Evolutionary conservation across 2,113 vertebrate species (phyloP).

Genomic region (Alectura lathami): DNA sequence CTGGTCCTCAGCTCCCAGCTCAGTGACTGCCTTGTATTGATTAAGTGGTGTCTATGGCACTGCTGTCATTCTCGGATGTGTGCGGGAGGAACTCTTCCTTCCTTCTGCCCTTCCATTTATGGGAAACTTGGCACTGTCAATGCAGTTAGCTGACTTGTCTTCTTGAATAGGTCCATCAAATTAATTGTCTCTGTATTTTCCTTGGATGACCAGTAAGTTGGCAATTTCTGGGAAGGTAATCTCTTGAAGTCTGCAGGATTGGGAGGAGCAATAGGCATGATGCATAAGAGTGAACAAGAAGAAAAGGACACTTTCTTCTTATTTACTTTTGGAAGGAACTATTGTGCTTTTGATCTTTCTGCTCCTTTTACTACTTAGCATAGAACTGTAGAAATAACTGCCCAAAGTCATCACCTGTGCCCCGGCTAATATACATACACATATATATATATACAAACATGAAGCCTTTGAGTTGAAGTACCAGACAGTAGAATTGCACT

Average conservation of each 20-base stretch:
- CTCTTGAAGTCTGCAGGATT: not conserved
- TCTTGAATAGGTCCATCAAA: not conserved
- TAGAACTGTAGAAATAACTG: not conserved
- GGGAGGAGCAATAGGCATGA: not conserved
- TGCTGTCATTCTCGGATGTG: not conserved
- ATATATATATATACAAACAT: not conserved
- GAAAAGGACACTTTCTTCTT: not conserved
- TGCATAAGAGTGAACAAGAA: not conserved
- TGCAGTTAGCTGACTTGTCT: not conserved
- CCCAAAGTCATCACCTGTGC: not conserved
- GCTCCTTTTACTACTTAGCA: not conserved
- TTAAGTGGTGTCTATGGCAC: slow-evolving; percentile 26
- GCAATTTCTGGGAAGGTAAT: not conserved
- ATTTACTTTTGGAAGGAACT: not conserved
- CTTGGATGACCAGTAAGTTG: not conserved
- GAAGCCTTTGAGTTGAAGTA: not conserved
- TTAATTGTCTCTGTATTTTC: not conserved
- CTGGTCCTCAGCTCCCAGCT: not conserved
- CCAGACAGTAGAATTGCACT: not conserved
- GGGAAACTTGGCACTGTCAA: not conserved
- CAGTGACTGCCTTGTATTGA: slow-evolving; percentile 5
- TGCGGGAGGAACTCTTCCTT: not conserved
- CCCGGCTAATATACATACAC: fast-evolving
- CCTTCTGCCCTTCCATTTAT: not conserved
- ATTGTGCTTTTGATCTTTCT: not conserved